phyloP scores from a whole-genome alignment of 2,113 vertebrate genomes.

The Phycodurus eques region DNA sequence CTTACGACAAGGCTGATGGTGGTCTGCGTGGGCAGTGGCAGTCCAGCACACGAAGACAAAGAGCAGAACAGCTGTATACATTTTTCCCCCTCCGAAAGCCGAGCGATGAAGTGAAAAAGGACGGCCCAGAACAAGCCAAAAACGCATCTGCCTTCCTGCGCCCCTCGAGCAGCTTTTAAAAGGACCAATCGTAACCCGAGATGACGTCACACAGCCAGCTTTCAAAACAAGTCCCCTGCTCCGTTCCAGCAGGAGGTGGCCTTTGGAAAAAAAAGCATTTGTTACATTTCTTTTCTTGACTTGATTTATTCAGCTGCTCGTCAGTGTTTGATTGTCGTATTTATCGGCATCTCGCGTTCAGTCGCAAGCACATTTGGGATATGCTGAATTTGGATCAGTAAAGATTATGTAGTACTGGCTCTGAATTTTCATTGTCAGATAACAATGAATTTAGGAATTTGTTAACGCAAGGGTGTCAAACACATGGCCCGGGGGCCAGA shows the following conservation, averaged over 20 bases:
- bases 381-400: background rate
- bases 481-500: background rate
- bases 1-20: conserved; percentile 68
- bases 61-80: conserved; percentile 47
- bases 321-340: conserved; percentile 22
- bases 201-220: conserved; percentile 49
- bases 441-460: background rate
- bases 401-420: background rate
- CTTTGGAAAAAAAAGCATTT: conserved; percentile 3
- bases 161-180: conserved; percentile 54
- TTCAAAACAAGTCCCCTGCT: conserved; percentile 40
- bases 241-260: conserved; percentile 31
- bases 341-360: background rate
- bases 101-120: conserved; percentile 13
- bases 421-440: background rate
- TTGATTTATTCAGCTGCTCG: conserved; percentile 40
- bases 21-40: conserved; percentile 44
- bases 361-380: background rate
- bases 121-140: conserved; percentile 25
- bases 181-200: background rate
- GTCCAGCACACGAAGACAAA: conserved; percentile 55
- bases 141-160: conserved; percentile 25
- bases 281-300: conserved; percentile 17
- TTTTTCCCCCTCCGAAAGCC: conserved; percentile 30
- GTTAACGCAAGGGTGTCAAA: background rate